Evolutionary conservation across 2,888 invertebrate genomes (phyloP), one percentile per base, ranked within the genome.

Genomic region (Oscheius sp.): DNA sequence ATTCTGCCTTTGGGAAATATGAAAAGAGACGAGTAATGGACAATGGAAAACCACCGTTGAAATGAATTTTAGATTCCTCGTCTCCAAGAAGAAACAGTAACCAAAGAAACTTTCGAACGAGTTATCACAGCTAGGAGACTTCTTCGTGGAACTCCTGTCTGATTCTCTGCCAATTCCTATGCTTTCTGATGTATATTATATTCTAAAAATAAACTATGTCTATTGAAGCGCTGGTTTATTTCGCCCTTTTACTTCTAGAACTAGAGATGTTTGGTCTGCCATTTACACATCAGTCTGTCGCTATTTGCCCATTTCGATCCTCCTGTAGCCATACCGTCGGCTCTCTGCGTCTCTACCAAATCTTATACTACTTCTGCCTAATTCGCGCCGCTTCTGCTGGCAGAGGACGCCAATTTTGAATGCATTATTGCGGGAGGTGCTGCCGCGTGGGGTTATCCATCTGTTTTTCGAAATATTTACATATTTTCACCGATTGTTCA

Each of bases 61-160:
- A n/a, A 20, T 1, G 25, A 3, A 17, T 33, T 57, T 33, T 23
- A 55, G 55, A 33, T 10, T 1, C 20, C 58, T 15, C 58, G 23
- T 1, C 23, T 58, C 10, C 33, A 45, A 29, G 48, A 64, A 25
- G 64, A 50, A 29, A 46, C 46, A 1, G 31, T 64, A 0, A 64
- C 64, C 6, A 64, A 64, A 37, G 64, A 64, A 17, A 64, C 64
- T 15, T 64, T 64, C 50, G 64, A 64, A 31, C 31, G 64, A 31
- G 50, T 64, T 6, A 50, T 37, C 27, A 64, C 64, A 20, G 31
- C 64, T 5, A 3, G 50, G 17, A 46, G 33, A 33, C 2, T 64
- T n/a, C 50, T 25, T 20, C 33, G 48, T 5, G 37, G 31, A 6
- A 64, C 64, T 48, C 45, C 31, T 48, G 50, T 64, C 15, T 64